phyloP scores from a whole-genome alignment of 2,113 vertebrate species.

The Cheilinus undulatus region DNA sequence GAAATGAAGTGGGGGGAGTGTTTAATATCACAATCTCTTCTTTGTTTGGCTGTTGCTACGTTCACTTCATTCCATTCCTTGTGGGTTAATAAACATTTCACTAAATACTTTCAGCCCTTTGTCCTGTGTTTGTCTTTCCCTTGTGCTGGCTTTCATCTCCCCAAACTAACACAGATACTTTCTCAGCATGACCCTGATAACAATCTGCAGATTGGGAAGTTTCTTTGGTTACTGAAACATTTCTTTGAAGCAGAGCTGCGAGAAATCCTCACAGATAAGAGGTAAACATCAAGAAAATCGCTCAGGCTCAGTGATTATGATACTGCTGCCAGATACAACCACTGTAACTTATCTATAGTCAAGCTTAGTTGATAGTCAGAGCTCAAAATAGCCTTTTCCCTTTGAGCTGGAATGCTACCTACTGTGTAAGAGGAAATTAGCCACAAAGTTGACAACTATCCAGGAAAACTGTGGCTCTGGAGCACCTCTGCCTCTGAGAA shows the following conservation, averaged over 20 bases:
- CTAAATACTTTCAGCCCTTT: not conserved
- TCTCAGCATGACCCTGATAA: not conserved
- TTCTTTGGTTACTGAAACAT: conserved; percentile 8
- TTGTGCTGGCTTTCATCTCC: conserved; percentile 18
- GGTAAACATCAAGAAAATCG: not conserved
- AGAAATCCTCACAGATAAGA: not conserved
- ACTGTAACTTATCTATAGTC: not conserved
- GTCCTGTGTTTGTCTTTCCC: conserved; percentile 9
- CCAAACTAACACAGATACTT: conserved; percentile 27
- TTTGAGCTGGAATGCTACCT: not conserved
- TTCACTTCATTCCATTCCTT: conserved; percentile 17
- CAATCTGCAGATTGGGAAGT: conserved; percentile 1
- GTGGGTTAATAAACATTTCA: conserved; percentile 11
- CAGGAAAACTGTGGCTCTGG: not conserved
- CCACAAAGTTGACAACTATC: not conserved
- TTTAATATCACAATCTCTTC: not conserved
- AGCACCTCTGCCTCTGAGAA: conserved; percentile 28
- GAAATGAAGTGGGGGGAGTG: conserved; percentile 2
- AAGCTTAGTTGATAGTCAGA: not conserved
- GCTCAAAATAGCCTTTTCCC: not conserved
- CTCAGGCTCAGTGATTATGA: not conserved
- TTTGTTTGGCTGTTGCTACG: not conserved
- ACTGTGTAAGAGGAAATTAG: not conserved
- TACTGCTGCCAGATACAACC: not conserved
- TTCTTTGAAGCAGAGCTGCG: conserved; percentile 29